A percentile compares a stretch with the other conserved stretches of the same genome.
Evolutionary conservation across 2,113 vertebrate genomes (phyloP).

Genomic region (Bubo blakistoni): DNA sequence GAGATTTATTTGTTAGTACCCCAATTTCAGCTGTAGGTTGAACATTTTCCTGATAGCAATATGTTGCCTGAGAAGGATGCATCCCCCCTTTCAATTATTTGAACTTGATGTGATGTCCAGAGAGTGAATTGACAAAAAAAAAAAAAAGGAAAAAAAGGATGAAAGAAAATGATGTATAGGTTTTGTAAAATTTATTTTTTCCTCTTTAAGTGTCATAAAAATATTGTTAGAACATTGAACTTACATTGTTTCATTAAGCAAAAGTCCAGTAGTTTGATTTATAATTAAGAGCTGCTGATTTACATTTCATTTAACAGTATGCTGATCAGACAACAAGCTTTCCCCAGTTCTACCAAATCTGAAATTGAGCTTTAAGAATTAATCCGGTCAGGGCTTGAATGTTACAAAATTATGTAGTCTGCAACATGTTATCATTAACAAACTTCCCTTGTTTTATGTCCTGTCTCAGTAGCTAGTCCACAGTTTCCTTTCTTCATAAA

Average conservation of each 20-base stretch:
- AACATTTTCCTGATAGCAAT: background rate
- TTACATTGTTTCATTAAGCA: background rate
- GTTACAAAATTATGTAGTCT: background rate
- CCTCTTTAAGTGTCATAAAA: background rate
- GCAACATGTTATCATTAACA: background rate
- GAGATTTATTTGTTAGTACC: background rate
- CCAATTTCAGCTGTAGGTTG: background rate
- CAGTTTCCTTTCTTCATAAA: background rate
- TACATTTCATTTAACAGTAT: background rate
- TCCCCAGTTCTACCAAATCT: background rate
- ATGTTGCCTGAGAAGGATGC: background rate
- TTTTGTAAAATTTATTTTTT: background rate
- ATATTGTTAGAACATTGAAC: background rate
- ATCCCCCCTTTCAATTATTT: background rate
- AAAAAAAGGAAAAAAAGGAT: no score
- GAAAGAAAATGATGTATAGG: background rate
- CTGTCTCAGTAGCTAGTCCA: background rate
- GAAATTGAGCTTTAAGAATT: background rate
- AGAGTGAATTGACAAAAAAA: background rate
- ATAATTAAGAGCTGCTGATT: background rate
- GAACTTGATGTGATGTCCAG: background rate
- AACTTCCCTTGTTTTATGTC: background rate
- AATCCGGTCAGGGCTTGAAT: background rate
- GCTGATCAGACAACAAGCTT: background rate
- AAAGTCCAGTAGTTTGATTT: background rate